Conservation (phyloP, 2,888 invertebrate species). For the Apodemia zela region DNA sequence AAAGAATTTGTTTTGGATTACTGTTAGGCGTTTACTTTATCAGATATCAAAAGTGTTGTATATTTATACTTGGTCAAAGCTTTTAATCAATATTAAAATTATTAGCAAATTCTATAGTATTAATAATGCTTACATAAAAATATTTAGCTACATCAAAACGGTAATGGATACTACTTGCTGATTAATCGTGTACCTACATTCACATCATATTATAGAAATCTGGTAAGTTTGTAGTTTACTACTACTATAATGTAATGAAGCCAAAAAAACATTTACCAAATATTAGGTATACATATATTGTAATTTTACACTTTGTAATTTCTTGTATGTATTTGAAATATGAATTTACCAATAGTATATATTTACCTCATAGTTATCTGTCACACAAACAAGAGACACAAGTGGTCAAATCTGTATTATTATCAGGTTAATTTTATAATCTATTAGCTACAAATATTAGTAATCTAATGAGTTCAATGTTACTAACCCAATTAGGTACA, state of each 20-base stretch:
- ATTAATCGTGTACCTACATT: neutral
- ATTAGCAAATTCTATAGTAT: slow-evolving; percentile 43
- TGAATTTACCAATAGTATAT: neutral
- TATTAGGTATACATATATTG: too few species aligned
- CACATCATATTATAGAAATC: neutral
- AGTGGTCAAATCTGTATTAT: neutral
- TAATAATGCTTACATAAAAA: slow-evolving; percentile 29
- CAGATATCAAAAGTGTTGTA: neutral
- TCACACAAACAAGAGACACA: neutral
- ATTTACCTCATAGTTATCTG: neutral
- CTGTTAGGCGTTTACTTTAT: neutral
- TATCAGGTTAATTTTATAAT: neutral
- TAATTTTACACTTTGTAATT: too few species aligned
- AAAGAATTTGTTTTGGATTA: slow-evolving; percentile 21
- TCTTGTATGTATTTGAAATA: neutral
- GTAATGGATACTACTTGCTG: slow-evolving; percentile 4
- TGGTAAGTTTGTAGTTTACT: neutral
- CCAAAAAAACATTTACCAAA: neutral
- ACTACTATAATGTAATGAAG: neutral
- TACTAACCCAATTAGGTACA: neutral
- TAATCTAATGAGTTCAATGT: slow-evolving; percentile 4
- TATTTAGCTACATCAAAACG: neutral
- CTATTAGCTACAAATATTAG: neutral
- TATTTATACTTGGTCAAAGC: slow-evolving; percentile 36
- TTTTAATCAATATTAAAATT: slow-evolving; percentile 56